Base-by-base conservation (phyloP, 2,797 vertebrate species). In the Enteromius radiatus region DNA sequence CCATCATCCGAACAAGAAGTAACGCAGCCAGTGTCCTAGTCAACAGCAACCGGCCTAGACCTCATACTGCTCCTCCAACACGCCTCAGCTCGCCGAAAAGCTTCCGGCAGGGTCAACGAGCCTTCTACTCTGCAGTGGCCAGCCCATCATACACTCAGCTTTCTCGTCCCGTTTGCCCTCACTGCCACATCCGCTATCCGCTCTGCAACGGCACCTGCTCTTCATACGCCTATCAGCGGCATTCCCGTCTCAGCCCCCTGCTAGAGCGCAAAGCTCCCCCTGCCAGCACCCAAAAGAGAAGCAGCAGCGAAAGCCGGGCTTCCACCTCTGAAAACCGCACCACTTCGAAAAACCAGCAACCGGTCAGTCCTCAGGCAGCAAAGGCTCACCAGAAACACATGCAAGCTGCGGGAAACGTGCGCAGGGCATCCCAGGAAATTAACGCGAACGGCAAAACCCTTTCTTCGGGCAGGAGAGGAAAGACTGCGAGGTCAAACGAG, bases 131-230 rank as follows among this genome's bases (percentile, higher is more conserved):
- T 88, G 15, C 94, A 84, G 1, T 94, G 86, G 10, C 92, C 88
- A 80, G 93, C 91, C 64, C 89, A 85, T 54, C 85, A 79, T 78
- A 93, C 88, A 85, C 89, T 49, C 92, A 91, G 83, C 87, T 89
- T 52, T 89, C 92, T 45, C 92, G 92, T 71, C 92, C 91, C 5
- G 90, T 93, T n/a, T 95, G 95, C 80, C 93, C 94, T 21, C 93
- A 94, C 76, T 95, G 95, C 89, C 93, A 94, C 84, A 92, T 94
- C 43, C 95, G 94, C 81, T 95, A 94, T 86, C 94, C 94, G 0
- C 64, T 95, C 84, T 96, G 95, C 86, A 95, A 94, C 0, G 95
- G 95, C 45, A 94, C 91, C 88, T 95, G 95, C 90, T 94, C 93
- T 3, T 89, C 91, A 1, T 92, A 95, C 0, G 94, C 92, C 63